Conservation (phyloP, 2,113 vertebrate species). For the Dascyllus trimaculatus region DNA sequence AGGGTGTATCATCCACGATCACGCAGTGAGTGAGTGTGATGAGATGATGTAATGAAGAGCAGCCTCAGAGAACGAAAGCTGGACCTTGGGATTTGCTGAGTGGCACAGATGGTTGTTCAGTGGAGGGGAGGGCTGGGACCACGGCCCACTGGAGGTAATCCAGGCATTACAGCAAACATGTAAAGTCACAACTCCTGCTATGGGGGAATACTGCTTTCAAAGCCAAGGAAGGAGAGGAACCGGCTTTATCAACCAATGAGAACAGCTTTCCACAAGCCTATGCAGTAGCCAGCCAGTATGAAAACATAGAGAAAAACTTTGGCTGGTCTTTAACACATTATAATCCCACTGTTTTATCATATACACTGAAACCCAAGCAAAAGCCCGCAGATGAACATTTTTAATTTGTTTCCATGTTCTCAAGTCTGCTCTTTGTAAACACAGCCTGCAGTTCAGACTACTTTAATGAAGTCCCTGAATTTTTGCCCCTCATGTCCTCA, state of each 20-base stretch:
- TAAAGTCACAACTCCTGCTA: slow-evolving; percentile 27
- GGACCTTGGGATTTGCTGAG: slow-evolving; percentile 68
- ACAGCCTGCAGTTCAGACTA: no score
- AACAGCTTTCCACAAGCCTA: no score
- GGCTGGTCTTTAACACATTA: no score
- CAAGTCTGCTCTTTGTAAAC: no score
- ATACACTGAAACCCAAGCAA: no score
- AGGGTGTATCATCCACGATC: slow-evolving; percentile 25
- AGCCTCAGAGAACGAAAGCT: slow-evolving; percentile 35
- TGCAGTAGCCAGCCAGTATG: no score
- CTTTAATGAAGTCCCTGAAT: no score
- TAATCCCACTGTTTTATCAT: no score
- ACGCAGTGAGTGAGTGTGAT: slow-evolving; percentile 29
- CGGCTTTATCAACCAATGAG: no score
- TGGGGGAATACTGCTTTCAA: slow-evolving; percentile 28
- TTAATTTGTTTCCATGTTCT: no score
- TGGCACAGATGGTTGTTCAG: slow-evolving; percentile 71
- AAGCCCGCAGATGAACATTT: no score
- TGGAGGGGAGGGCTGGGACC: slow-evolving; percentile 41
- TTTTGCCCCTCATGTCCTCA: no score
- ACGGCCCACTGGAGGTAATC: slow-evolving; percentile 63
- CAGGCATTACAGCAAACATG: slow-evolving; percentile 53
- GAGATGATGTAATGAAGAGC: slow-evolving; percentile 65
- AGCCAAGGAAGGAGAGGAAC: neutral
- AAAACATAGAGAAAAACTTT: neutral